Evolutionary conservation across 2,888 invertebrate genomes (phyloP), one percentile per base, ranked within the genome.

Genomic region (Watsonalla binaria): DNA sequence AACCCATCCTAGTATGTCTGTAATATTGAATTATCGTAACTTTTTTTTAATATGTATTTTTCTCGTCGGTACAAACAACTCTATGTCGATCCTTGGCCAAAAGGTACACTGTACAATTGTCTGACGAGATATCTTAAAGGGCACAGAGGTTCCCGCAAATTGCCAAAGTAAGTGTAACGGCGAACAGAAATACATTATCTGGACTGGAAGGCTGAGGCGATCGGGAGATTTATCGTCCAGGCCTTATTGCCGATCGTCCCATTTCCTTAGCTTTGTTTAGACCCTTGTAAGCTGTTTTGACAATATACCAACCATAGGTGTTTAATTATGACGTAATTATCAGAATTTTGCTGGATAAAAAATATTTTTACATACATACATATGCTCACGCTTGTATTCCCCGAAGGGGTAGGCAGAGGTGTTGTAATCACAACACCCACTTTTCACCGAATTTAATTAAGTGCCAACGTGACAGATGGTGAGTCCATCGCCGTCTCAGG

Each of bases 181-280:
- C 86, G 89, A 89, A 90, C 88, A 79, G 85, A 89, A 90, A 90
- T 89, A 90, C 89, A 90, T 90, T 90, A 90, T 88, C 89, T 78
- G 80, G 82, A 76, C 77, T 78, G 79, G 86, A 83, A 79, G 84
- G 72, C 68, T 66, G 68, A 68, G 71, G 78, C 80, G 77, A 83
- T 82, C 79, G 78, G 76, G 68, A 82, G 82, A 85, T 86, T 86
- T 85, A 85, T 85, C 72, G 77, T 74, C 70, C 75, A 82, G 75
- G 79, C 74, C 66, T 74, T 65, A 59, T 63, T 63, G 75, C 70
- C 72, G 67, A 68, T 78, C 73, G 76, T 72, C 80, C 82, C 73
- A 86, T 86, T 88, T 87, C 86, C 86, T 76, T 67, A 63, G 64
- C 63, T 63, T 62, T 66, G 63, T 68, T 63, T 67, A 59, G 60